Evolutionary conservation across 1,140 invertebrate genomes (phyloP).

Genomic region (Lineus longissimus): DNA sequence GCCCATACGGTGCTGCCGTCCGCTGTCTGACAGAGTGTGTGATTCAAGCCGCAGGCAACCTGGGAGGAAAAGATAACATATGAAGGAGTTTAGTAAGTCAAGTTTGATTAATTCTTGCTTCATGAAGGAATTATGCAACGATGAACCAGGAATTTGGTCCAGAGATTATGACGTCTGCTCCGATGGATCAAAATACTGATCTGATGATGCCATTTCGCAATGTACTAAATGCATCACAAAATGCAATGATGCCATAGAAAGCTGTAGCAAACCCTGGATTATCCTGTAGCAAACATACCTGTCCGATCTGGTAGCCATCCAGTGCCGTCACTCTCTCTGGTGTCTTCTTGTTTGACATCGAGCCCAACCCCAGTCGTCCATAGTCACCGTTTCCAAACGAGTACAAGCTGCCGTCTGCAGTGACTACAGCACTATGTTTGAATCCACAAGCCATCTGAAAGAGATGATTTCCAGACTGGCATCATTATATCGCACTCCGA

Average conservation of each 20-base stretch:
- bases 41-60: constrained; percentile 64
- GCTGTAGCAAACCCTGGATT: no score
- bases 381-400: constrained; percentile 69
- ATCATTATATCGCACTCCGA: no score
- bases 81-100: constrained; percentile 5
- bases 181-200: not conserved
- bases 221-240: no score
- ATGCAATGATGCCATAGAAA: no score
- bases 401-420: constrained; percentile 63
- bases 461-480: not conserved
- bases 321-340: constrained; percentile 59
- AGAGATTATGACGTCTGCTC: not conserved
- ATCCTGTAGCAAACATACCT: no score
- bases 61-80: constrained; percentile 32
- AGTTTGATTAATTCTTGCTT: not conserved
- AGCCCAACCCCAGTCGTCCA: constrained; percentile 63
- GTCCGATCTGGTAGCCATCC: constrained; percentile 51
- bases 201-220: no score
- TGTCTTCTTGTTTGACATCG: constrained; percentile 62
- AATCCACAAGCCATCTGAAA: constrained; percentile 63
- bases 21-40: constrained; percentile 62
- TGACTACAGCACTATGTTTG: constrained; percentile 67
- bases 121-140: not conserved
- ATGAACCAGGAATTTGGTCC: not conserved
- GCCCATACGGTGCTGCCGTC: constrained; percentile 64